Conservation (phyloP, 2,113 vertebrate genomes). For the Telmatochromis brichardi region DNA sequence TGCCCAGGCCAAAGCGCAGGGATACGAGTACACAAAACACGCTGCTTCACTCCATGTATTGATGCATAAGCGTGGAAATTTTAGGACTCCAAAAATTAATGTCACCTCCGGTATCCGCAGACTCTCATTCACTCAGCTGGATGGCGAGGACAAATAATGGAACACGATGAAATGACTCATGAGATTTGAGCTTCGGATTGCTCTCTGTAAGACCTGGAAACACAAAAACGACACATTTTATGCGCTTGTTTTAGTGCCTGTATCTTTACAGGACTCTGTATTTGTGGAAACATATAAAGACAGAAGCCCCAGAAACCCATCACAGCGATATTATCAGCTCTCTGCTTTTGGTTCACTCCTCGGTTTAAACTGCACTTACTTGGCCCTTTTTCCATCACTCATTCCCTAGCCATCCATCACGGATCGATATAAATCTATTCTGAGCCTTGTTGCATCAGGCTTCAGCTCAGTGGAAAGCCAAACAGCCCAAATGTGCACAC, state of each 20-base stretch:
- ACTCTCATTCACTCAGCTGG: not conserved
- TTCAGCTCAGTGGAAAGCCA: constrained; percentile 28
- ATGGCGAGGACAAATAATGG: not conserved
- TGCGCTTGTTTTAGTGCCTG: not conserved
- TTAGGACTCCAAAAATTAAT: constrained; percentile 8
- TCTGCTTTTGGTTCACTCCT: not conserved
- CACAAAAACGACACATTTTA: not conserved
- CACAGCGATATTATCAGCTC: not conserved
- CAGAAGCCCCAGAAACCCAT: not conserved
- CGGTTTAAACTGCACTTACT: not conserved
- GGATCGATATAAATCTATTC: constrained; percentile 48
- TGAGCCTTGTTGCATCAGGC: constrained; percentile 15
- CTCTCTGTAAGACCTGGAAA: not conserved
- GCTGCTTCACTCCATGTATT: not conserved
- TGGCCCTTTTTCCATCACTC: not conserved
- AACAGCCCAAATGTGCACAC: not conserved
- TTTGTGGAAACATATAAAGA: not conserved
- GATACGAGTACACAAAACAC: not conserved
- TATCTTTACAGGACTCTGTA: not conserved
- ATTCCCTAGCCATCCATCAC: not conserved
- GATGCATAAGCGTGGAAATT: not conserved
- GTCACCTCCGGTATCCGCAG: not conserved
- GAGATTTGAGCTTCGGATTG: not conserved
- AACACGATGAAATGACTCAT: not conserved
- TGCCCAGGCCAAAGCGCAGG: not conserved